Conservation (phyloP, 2,888 invertebrate species). For the Zootermopsis nevadensis region DNA sequence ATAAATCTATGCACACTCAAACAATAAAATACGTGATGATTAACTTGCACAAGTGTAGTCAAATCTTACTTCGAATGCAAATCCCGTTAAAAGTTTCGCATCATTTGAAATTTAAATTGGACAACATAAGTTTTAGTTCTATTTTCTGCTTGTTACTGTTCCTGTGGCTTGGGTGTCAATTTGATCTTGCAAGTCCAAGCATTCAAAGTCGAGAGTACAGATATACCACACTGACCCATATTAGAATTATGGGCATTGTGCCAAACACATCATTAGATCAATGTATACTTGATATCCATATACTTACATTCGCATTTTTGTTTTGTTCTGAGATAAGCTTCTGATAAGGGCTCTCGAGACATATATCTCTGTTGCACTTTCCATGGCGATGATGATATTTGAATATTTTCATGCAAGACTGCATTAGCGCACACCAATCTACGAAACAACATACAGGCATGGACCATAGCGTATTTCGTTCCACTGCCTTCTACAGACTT, state of each 20-base stretch:
- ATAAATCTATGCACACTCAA: no score
- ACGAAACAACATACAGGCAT: neutral
- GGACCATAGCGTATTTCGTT: neutral
- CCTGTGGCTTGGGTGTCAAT: no score
- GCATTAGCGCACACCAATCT: neutral
- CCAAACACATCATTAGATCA: neutral
- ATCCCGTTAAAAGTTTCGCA: no score
- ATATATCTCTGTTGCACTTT: slow-evolving; percentile 29
- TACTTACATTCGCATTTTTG: slow-evolving; percentile 79
- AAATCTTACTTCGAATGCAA: no score
- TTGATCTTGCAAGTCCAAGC: no score
- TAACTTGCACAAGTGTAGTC: no score
- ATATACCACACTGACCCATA: neutral
- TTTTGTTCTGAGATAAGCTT: slow-evolving; percentile 75
- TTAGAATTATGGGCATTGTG: neutral
- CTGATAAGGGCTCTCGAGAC: slow-evolving; percentile 62
- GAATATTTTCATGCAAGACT: slow-evolving; percentile 1
- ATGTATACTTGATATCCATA: neutral
- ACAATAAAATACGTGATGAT: no score
- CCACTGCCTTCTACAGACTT: slow-evolving; percentile 4
- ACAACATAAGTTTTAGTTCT: no score
- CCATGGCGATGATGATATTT: neutral
- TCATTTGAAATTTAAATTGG: no score
- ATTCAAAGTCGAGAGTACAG: neutral
- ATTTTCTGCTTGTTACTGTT: no score